A percentile compares a stretch with the other conserved stretches of the same genome.
Evolutionary conservation across 2,113 vertebrate species (phyloP).

Genomic region (Bubo bubo): DNA sequence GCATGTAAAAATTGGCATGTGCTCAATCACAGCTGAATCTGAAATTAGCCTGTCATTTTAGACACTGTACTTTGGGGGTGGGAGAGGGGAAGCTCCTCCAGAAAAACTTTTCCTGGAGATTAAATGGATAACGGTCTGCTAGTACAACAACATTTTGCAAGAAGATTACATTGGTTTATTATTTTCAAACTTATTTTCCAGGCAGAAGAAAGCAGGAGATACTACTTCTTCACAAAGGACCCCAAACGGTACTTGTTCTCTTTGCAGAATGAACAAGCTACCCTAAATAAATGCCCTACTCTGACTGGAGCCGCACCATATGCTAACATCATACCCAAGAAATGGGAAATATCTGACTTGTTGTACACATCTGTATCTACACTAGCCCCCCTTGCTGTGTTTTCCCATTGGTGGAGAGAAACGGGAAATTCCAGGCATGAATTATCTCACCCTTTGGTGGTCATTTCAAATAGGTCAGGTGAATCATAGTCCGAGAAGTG

Average conservation of each 20-base stretch:
- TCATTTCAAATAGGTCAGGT: not conserved
- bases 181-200: not conserved
- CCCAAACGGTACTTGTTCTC: not conserved
- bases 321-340: not conserved
- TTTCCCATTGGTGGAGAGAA: not conserved
- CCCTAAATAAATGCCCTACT: not conserved
- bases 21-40: constrained; percentile 79
- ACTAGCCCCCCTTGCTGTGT: not conserved
- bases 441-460: not conserved
- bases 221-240: not conserved
- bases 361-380: not conserved
- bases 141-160: not conserved
- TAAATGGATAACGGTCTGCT: constrained; percentile 13
- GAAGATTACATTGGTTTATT: not conserved
- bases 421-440: not conserved
- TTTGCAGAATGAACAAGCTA: not conserved
- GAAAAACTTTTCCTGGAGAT: constrained; percentile 43
- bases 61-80: constrained; percentile 52
- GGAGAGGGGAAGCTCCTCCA: constrained; percentile 25
- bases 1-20: constrained; percentile 75
- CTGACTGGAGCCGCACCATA: not conserved
- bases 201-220: not conserved
- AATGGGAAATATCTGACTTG: not conserved
- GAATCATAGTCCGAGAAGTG: fast-evolving
- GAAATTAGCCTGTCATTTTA: constrained; percentile 80